Base-by-base conservation (phyloP, 2,113 vertebrate species). In the Prinia subflava region DNA sequence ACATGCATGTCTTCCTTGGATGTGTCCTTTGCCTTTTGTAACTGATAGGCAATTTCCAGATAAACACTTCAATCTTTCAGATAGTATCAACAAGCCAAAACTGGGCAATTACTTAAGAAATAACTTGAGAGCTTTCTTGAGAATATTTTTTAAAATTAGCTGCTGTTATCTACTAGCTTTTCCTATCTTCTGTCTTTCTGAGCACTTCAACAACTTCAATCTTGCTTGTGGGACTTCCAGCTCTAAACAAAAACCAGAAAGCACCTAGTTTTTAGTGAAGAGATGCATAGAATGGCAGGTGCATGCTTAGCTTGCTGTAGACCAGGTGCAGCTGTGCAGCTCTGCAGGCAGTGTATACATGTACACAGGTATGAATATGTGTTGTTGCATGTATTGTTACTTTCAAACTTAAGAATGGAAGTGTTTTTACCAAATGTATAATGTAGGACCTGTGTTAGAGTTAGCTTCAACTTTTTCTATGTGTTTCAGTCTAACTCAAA, bases 261-360 rank as follows among this genome's bases (percentile, higher is more conserved):
- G 10, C 10, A 76, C 13, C 6, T 56, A 19, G 17, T 8, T 50
- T 55, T 77, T 35, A 52, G 13, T 22, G 14, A 42, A 68, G 9
- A 55, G 14, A 14, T 53, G 15, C 17, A 22, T 55, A 14, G 39
- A 77, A 73, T 13, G 10, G 11, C 10, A 87, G 22, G 7, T 30
- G 9, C 23, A 39, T 30, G 10, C 9, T n/a, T 59, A 20, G 8
- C 10, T 33, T 71, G 23, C 30, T 21, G 6, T 19, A 80, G 22
- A 16, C 2, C 28, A 80, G 7, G 19, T 22, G 15, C 1, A 0
- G 6, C 28, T 83, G 8, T 44, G 20, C 35, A 33, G 5, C 4
- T 64, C n/a, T 88, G 23, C 18, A 42, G 13, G 18, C 20, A 33
- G 7, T 39, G 3, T 49, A 11, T 31, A 24, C 16, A 39, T 31